Conservation (phyloP, 2,113 vertebrate genomes). For the Lepisosteus osseus region DNA sequence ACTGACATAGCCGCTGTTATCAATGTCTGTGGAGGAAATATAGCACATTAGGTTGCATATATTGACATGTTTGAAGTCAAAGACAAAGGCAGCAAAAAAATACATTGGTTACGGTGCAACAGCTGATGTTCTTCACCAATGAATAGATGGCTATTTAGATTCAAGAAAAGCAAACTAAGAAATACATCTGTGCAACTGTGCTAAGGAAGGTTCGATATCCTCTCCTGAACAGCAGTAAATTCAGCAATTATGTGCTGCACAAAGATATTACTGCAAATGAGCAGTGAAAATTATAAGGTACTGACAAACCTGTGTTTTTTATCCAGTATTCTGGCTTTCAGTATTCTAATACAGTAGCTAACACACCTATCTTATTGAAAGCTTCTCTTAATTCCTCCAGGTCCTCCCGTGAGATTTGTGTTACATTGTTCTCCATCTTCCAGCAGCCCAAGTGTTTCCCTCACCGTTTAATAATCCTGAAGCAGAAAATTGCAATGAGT, state of each 20-base stretch:
- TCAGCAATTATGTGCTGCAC: no score
- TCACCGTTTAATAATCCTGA: slow-evolving; percentile 24
- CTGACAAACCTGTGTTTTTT: no score
- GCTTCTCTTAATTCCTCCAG: slow-evolving; percentile 89
- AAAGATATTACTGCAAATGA: no score
- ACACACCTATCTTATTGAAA: slow-evolving; percentile 88
- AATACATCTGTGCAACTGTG: no score
- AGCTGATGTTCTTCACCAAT: no score
- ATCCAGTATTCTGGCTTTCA: not conserved
- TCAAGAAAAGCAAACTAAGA: no score
- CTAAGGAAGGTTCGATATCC: no score
- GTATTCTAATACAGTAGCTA: not conserved
- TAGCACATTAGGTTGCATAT: no score
- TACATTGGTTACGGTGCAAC: no score
- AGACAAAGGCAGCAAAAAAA: not conserved
- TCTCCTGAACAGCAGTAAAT: no score
- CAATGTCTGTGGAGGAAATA: slow-evolving; percentile 73
- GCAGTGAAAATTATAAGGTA: not conserved
- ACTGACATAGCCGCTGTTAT: slow-evolving; percentile 91
- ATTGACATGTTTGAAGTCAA: slow-evolving; percentile 8
- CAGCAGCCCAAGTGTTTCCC: slow-evolving; percentile 7
- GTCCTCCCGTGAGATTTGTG: slow-evolving; percentile 86
- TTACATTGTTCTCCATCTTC: slow-evolving; percentile 80
- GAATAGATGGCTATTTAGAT: no score
- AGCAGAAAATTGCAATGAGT: not conserved